Conservation (phyloP, 2,113 vertebrate genomes). For the Corvus hawaiiensis region DNA sequence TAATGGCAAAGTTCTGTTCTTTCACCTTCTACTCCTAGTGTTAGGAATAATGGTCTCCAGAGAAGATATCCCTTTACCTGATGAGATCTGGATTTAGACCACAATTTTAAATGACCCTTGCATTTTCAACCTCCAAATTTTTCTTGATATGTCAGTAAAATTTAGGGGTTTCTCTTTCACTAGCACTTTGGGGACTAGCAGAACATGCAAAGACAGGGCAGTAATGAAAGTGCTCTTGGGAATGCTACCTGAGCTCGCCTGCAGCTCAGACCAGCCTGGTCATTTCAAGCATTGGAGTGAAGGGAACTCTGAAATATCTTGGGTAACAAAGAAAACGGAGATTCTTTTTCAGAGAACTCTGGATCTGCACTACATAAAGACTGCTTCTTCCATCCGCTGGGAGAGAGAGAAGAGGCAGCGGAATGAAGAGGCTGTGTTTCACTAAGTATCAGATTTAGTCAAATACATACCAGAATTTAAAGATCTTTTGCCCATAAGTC, state of each 20-base stretch:
- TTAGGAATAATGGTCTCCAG: not conserved
- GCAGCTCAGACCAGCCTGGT: not conserved
- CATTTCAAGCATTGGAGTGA: not conserved
- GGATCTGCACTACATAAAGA: not conserved
- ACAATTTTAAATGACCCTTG: not conserved
- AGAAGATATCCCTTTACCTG: not conserved
- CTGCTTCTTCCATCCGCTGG: not conserved
- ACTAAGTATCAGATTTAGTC: not conserved
- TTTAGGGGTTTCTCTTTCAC: not conserved
- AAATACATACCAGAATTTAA: slow-evolving; percentile 87
- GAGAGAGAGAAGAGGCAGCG: not conserved
- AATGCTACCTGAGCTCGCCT: not conserved
- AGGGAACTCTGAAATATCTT: not conserved
- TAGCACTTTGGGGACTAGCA: not conserved
- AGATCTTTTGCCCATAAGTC: slow-evolving; percentile 91
- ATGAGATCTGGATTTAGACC: not conserved
- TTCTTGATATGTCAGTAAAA: not conserved
- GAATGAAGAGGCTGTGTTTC: not conserved
- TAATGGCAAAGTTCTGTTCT: not conserved
- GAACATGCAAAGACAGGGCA: not conserved
- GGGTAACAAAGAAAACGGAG: not conserved
- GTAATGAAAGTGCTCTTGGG: not conserved
- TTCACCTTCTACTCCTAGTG: not conserved
- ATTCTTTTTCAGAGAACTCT: not conserved
- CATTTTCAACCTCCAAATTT: not conserved